These are phyloP conservation scores for Sebastes taczanowskii DNA, from an alignment of 2,797 vertebrate species.

Conservation along the genomic window DNA sequence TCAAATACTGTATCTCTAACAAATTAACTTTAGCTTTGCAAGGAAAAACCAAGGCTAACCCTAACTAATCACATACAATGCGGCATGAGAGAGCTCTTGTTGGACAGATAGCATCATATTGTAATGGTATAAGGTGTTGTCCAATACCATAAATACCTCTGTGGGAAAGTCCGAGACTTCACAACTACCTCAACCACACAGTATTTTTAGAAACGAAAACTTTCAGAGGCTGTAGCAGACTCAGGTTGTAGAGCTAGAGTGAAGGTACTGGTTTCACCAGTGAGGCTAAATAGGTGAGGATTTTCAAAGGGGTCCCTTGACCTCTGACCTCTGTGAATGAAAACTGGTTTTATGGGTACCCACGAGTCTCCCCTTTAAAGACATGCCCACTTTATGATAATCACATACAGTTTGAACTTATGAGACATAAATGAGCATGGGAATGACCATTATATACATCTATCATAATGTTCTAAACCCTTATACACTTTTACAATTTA, in stretches of 20 bases:
- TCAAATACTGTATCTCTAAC: neutral
- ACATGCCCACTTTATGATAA: neutral
- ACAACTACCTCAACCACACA: neutral
- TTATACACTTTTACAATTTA: no score
- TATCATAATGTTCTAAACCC: no score
- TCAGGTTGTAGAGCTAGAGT: no score
- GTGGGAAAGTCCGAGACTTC: neutral
- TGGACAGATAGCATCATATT: neutral
- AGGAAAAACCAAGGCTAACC: neutral
- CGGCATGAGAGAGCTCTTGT: neutral
- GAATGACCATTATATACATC: no score
- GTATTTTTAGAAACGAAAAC: neutral
- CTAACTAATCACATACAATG: neutral
- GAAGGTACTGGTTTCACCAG: no score
- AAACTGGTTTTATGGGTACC: neutral
- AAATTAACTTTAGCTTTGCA: neutral
- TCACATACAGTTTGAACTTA: neutral
- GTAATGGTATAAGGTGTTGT: neutral
- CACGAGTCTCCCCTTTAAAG: neutral
- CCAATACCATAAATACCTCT: neutral
- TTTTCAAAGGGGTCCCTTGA: no score
- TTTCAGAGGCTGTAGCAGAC: no score
- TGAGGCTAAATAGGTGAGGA: no score
- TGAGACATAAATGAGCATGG: no score
- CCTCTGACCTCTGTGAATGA: neutral